These are phyloP conservation scores for Amphipyra berbera DNA, from an alignment of 2,888 invertebrate species.

Conservation along the genomic window DNA sequence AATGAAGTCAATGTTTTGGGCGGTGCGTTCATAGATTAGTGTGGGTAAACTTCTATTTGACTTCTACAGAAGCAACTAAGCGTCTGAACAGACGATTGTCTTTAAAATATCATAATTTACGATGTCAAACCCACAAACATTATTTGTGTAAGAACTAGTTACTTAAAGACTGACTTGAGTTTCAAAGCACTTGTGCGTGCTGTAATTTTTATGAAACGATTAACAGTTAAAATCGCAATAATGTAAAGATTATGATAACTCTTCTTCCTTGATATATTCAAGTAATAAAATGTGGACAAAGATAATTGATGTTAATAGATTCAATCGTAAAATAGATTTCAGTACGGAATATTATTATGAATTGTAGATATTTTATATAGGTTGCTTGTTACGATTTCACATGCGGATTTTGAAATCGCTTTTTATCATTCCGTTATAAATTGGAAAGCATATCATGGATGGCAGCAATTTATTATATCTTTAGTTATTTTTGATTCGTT, in stretches of 20 bases:
- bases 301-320: slow-evolving; percentile 66
- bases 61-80: slow-evolving; percentile 41
- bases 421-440: slow-evolving; percentile 81
- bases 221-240: slow-evolving; percentile 51
- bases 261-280: slow-evolving; percentile 57
- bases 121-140: slow-evolving; percentile 56
- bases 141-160: slow-evolving; percentile 61
- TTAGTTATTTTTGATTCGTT: slow-evolving; percentile 73
- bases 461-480: slow-evolving; percentile 72
- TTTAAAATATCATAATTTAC: slow-evolving; percentile 51
- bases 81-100: slow-evolving; percentile 45
- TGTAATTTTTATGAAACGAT: slow-evolving; percentile 58
- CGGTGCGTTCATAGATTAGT: slow-evolving; percentile 52
- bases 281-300: slow-evolving; percentile 51
- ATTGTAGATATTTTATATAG: slow-evolving; percentile 64
- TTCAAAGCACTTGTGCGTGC: slow-evolving; percentile 55
- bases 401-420: slow-evolving; percentile 68
- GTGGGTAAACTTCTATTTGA: slow-evolving; percentile 49
- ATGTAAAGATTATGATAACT: slow-evolving; percentile 43
- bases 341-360: slow-evolving; percentile 59
- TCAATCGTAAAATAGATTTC: slow-evolving; percentile 58
- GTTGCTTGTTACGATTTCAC: slow-evolving; percentile 73
- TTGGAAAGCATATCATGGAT: slow-evolving; percentile 82
- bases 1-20: slow-evolving; percentile 45
- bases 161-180: slow-evolving; percentile 73